Base-by-base conservation (phyloP, 2,888 invertebrate species). In the Helleia helle region DNA sequence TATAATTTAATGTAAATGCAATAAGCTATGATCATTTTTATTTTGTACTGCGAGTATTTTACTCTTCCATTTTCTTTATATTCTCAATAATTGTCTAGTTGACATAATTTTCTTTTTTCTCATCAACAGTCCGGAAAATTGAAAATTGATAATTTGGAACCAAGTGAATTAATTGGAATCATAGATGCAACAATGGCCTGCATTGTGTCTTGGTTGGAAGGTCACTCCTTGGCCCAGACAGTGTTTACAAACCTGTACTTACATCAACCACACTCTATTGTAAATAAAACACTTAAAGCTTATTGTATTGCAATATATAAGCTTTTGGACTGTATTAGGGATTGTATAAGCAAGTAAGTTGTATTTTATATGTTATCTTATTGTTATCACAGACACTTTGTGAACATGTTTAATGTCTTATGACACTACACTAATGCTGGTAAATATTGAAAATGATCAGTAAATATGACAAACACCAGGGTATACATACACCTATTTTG, bases 201-300 rank as follows among this genome's bases (percentile, higher is more conserved):
- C 65, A 87, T 99, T 55, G 97, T 97, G 0, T 97, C 98, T 0
- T 99, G 99, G 98, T 72, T 99, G 9, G 98, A 99, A 73, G 99
- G 99, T 0, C 95, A 96, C 65, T 96, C 95, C 0, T 87, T 98
- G 51, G 97, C 97, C 4, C 98, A 99, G 83, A 99, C 99, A 1
- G 93, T 99, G 5, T 97, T 98, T 67, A 98, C 97, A 15, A 97
- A 97, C 71, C 88, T 98, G 14, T 99, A 98, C 68, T 84, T 97
- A 25, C 97, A 99, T 70, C 93, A 95, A 51, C 97, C 97, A 0
- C 89, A 92, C 58, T 87, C 90, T 46, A 94, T 98, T 47, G 86
- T 90, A 52, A 95, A 97, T 63, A 91, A 91, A 63, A 87, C 91
- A 4, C 79, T 98, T 46, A 93, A 92, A 69, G 92, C 94, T 0